Percentiles rank a stretch among this genome's conserved stretches.
Evolutionary conservation across 2,113 vertebrate genomes (phyloP).

Genomic region (Zapornia atra): DNA sequence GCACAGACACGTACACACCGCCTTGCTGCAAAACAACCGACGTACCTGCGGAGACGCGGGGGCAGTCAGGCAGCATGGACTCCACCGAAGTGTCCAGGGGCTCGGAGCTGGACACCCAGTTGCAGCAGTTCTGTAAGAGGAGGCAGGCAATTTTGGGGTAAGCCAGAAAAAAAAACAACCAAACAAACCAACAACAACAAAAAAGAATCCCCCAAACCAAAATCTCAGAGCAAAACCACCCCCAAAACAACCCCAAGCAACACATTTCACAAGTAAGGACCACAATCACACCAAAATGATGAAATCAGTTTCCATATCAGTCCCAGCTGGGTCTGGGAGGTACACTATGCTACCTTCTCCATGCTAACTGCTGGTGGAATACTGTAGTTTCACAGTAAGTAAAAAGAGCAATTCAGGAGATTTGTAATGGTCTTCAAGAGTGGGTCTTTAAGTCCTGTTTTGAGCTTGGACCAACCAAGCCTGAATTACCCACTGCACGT

Average conservation of each 20-base stretch:
- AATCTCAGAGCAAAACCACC: background rate
- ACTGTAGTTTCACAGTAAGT: background rate
- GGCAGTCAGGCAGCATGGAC: constrained; percentile 94
- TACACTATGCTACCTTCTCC: background rate
- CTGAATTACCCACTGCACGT: background rate
- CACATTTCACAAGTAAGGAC: background rate
- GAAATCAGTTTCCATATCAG: background rate
- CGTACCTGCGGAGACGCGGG: constrained; percentile 94
- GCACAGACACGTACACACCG: background rate
- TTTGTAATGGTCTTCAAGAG: background rate
- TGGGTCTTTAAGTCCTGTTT: background rate
- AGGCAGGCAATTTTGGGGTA: constrained; percentile 34
- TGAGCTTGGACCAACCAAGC: background rate
- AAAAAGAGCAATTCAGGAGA: background rate
- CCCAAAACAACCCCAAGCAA: background rate
- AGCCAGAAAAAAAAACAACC: background rate
- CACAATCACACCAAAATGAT: background rate
- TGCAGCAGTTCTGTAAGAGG: constrained; percentile 88
- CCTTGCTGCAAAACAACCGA: background rate
- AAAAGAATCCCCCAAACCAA: background rate
- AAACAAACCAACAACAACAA: background rate
- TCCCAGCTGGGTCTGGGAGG: background rate
- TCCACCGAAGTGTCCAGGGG: constrained; percentile 90
- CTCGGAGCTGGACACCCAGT: constrained; percentile 96
- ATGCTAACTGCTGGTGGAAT: rapidly evolving